A percentile compares a stretch with the other conserved stretches of the same genome.
Conservation (phyloP, 2,888 invertebrate species). For the Luperina nickerlii region DNA sequence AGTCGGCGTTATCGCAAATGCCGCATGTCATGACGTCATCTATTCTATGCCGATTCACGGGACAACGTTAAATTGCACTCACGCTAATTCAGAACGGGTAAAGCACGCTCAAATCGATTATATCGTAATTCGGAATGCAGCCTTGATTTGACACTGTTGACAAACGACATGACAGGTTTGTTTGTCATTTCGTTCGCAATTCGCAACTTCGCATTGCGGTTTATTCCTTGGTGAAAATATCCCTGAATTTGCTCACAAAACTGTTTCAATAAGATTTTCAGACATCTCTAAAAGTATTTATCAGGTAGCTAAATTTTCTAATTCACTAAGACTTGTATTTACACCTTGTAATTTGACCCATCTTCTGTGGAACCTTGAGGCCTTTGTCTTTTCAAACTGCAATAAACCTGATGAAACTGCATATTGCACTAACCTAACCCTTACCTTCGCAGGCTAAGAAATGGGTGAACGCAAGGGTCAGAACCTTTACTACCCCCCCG, state of each 20-base stretch:
- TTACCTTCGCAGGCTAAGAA: slow-evolving; percentile 73
- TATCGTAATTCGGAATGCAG: neutral
- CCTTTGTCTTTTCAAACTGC: neutral
- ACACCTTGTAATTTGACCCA: neutral
- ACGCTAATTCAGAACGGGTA: too few relatives aligned
- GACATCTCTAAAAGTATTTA: neutral
- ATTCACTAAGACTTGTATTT: neutral
- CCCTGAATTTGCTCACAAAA: slow-evolving; percentile 4
- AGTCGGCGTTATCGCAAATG: too few relatives aligned
- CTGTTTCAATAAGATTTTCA: neutral
- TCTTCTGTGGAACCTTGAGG: neutral
- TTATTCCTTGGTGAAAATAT: neutral
- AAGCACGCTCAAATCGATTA: too few relatives aligned
- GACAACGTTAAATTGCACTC: too few relatives aligned
- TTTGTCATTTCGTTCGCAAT: slow-evolving; percentile 13
- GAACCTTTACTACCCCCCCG: slow-evolving; percentile 99
- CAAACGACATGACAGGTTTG: neutral
- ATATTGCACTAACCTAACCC: slow-evolving; percentile 40
- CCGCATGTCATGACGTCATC: too few relatives aligned
- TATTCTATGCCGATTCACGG: too few relatives aligned
- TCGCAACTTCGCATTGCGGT: slow-evolving; percentile 4
- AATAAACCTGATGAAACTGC: neutral
- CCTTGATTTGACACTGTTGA: neutral
- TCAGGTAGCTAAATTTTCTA: slow-evolving; percentile 18
- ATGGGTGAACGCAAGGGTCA: slow-evolving; percentile 99